These are phyloP conservation scores for Yponomeuta plumbellus DNA, from an alignment of 2,888 invertebrate species.

Conservation along the genomic window DNA sequence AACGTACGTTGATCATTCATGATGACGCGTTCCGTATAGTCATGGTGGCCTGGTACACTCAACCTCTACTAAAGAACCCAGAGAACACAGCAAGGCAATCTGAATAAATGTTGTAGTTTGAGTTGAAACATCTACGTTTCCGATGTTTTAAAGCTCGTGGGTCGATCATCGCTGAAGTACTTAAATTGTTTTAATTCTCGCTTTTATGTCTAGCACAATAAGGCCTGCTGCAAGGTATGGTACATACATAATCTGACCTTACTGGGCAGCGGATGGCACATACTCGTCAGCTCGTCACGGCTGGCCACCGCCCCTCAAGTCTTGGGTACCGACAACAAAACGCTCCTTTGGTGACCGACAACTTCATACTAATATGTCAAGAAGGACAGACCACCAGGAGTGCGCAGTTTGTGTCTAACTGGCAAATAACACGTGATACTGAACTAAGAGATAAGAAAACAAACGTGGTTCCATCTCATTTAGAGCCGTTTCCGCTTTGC, in stretches of 20 bases:
- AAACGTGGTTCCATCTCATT: slow-evolving; percentile 56
- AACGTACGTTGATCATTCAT: slow-evolving; percentile 62
- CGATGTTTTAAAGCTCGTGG: neutral
- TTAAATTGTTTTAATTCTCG: neutral
- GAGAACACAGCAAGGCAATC: slow-evolving; percentile 40
- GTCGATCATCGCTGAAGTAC: too few relatives aligned
- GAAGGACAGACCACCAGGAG: slow-evolving; percentile 53
- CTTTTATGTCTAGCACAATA: neutral
- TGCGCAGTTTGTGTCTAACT: slow-evolving; percentile 30
- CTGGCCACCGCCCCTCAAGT: slow-evolving; percentile 32
- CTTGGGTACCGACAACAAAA: neutral
- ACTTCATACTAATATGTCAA: neutral
- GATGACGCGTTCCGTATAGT: slow-evolving; percentile 53
- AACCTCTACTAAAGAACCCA: neutral
- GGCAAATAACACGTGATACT: slow-evolving; percentile 29
- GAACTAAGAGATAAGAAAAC: slow-evolving; percentile 24
- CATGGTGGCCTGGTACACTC: neutral
- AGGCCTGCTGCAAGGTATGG: neutral
- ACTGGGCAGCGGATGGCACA: slow-evolving; percentile 31
- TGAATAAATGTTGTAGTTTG: neutral
- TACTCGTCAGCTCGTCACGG: slow-evolving; percentile 55
- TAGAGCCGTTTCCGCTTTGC: slow-evolving; percentile 23
- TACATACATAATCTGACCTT: slow-evolving; percentile 55
- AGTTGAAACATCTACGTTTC: neutral
- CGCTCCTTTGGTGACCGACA: neutral